A percentile compares a stretch with the other conserved stretches of the same genome.
These are phyloP conservation scores for Pseudanteris insignis DNA, from an alignment of 2,888 invertebrate species.

Conservation along the genomic window DNA sequence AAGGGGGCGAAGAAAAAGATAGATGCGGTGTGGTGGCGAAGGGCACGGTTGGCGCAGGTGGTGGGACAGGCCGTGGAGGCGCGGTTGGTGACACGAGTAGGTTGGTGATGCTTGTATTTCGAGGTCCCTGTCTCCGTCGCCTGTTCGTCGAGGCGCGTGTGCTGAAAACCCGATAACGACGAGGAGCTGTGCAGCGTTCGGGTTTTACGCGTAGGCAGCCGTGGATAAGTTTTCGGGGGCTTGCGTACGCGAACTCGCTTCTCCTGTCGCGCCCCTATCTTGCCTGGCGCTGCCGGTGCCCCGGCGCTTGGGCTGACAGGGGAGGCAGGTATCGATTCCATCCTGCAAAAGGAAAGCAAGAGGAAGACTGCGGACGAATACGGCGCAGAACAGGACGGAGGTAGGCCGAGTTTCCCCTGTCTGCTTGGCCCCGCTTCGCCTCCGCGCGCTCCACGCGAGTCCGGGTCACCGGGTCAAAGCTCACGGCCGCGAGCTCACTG, in stretches of 20 bases:
- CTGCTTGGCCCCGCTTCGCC: constrained; percentile 27
- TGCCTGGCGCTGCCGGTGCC: not conserved
- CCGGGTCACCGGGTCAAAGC: constrained; percentile 65
- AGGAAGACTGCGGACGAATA: constrained; percentile 22
- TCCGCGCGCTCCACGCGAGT: constrained; percentile 51
- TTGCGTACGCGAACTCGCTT: constrained; percentile 19
- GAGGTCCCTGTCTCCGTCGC: not conserved
- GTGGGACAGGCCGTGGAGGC: too few species aligned
- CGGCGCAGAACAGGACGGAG: constrained; percentile 21
- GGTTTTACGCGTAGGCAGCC: constrained; percentile 20
- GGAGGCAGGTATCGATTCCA: constrained; percentile 62
- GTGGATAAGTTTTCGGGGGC: constrained; percentile 31
- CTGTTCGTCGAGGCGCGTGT: not conserved
- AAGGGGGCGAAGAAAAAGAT: too few species aligned
- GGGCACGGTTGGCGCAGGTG: too few species aligned
- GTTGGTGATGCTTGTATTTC: constrained; percentile 13
- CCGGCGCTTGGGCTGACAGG: constrained; percentile 53
- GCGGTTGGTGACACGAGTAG: constrained; percentile 31
- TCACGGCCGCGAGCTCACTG: constrained; percentile 62
- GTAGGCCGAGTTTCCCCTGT: constrained; percentile 24
- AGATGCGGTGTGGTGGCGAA: too few species aligned
- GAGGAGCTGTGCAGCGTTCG: constrained; percentile 10
- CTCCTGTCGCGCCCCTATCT: not conserved
- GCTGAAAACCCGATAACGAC: constrained; percentile 4
- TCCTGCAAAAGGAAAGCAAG: constrained; percentile 50